Conservation (phyloP, 2,888 invertebrate species). For the Gerosis bhagava region DNA sequence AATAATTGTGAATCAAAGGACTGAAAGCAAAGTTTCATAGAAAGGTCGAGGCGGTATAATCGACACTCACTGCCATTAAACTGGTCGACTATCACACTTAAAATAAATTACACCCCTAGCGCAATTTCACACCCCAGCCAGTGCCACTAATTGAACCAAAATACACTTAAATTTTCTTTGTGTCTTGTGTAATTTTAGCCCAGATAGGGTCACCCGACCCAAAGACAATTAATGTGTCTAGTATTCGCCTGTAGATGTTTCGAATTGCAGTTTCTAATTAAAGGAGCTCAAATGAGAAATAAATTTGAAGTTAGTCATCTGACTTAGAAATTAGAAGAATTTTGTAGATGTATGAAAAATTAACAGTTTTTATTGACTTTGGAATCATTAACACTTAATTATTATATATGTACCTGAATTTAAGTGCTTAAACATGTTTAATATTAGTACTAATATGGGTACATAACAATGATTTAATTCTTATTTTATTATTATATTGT, state of each 20-base stretch:
- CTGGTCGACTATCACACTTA: constrained; percentile 61
- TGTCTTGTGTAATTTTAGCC: constrained; percentile 71
- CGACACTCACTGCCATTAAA: constrained; percentile 42
- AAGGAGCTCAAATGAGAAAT: too few relatives aligned
- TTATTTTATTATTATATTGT: too few relatives aligned
- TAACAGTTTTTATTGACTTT: too few relatives aligned
- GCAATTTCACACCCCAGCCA: constrained; percentile 70
- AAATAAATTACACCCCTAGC: constrained; percentile 68
- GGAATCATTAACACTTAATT: too few relatives aligned
- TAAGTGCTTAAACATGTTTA: too few relatives aligned
- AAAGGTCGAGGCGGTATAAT: constrained; percentile 16
- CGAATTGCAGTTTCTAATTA: constrained; percentile 40
- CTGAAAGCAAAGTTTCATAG: neutral
- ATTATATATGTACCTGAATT: too few relatives aligned
- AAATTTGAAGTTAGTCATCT: too few relatives aligned
- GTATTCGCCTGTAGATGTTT: constrained; percentile 25
- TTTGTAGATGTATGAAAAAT: too few relatives aligned
- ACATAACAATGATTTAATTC: too few relatives aligned
- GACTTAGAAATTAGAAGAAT: too few relatives aligned
- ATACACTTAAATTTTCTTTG: constrained; percentile 77
- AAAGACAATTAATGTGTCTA: constrained; percentile 61
- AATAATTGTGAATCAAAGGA: too few relatives aligned
- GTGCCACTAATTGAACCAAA: constrained; percentile 72
- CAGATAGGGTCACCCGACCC: constrained; percentile 65
- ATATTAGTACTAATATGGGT: too few relatives aligned